Evolutionary conservation across 2,888 invertebrate species (phyloP), one percentile per base, ranked within the genome.

Genomic region (Agrotis puta): DNA sequence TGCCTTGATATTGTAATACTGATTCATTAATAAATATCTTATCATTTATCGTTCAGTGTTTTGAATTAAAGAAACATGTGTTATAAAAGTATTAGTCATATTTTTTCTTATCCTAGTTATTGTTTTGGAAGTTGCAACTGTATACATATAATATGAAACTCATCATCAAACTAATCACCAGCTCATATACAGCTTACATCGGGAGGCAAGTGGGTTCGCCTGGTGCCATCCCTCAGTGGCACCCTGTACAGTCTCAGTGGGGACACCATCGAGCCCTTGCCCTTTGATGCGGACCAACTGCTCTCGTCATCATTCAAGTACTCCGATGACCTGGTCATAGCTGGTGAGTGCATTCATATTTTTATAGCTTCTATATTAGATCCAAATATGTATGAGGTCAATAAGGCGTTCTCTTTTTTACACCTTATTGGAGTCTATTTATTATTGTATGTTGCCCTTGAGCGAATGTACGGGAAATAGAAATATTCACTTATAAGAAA

Each of bases 201-300:
- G 69, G 98, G 98, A 89, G 99, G 98, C 2, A 98, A 98, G 91
- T 98, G 97, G 97, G 97, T 98, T 22, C 97, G 98, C 61, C 97
- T 99, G 89, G 99, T 99, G 87, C 99, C 99, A 2, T 99, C 99
- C 0, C 95, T 99, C 14, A 98, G 98, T 87, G 99, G 99, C 2
- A 97, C 98, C 4, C 96, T 99, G 62, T 99, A 99, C 94, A 98
- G 98, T 92, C 98, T 99, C 91, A 98, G 99, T 92, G 99, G 98
- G 0, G 98, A 98, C 74, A 97, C 97, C 76, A 97, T 99, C 61
- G 98, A 99, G 93, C 97, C 98, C 0, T 96, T 99, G 76, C 99
- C 99, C 0, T 97, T 99, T 79, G 97, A 98, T 54, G 98, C 98
- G 0, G 99, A 99, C 68, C 97, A 98, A 82, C 96, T 99, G 33